phyloP scores from a whole-genome alignment of 2,888 invertebrate genomes.

The Phalangium opilio region DNA sequence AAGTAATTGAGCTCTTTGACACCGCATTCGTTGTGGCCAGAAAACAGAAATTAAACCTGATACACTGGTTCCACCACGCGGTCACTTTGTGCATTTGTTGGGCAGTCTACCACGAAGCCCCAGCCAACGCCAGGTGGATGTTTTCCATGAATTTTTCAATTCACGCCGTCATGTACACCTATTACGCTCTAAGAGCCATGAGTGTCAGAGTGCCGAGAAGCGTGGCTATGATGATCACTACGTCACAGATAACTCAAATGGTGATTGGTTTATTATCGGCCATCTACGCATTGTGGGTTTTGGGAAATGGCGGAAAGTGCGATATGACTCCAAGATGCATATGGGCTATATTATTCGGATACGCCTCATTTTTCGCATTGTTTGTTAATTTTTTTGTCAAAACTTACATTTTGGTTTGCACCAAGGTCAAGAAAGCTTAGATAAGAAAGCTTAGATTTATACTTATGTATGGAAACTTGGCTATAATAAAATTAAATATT shows the following conservation, averaged over 20 bases:
- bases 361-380: too few species aligned
- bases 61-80: slow-evolving; percentile 94
- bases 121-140: slow-evolving; percentile 54
- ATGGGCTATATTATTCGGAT: too few species aligned
- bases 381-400: too few species aligned
- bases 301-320: too few species aligned
- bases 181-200: slow-evolving; percentile 72
- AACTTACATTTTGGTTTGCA: neutral
- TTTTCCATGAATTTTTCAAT: slow-evolving; percentile 88
- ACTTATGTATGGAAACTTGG: too few species aligned
- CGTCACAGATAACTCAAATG: slow-evolving; percentile 82
- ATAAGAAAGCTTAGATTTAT: too few species aligned
- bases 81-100: slow-evolving; percentile 87
- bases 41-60: slow-evolving; percentile 81
- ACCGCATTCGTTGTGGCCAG: slow-evolving; percentile 76
- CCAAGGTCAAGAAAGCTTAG: too few species aligned
- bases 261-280: slow-evolving; percentile 46
- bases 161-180: slow-evolving; percentile 78
- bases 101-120: slow-evolving; percentile 49
- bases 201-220: slow-evolving; percentile 57
- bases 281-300: neutral
- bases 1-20: slow-evolving; percentile 83
- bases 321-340: too few species aligned
- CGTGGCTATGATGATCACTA: slow-evolving; percentile 77
- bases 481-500: too few species aligned